These are phyloP conservation scores for Acrocephalus arundinaceus DNA, from an alignment of 2,113 vertebrate species.

Conservation along the genomic window DNA sequence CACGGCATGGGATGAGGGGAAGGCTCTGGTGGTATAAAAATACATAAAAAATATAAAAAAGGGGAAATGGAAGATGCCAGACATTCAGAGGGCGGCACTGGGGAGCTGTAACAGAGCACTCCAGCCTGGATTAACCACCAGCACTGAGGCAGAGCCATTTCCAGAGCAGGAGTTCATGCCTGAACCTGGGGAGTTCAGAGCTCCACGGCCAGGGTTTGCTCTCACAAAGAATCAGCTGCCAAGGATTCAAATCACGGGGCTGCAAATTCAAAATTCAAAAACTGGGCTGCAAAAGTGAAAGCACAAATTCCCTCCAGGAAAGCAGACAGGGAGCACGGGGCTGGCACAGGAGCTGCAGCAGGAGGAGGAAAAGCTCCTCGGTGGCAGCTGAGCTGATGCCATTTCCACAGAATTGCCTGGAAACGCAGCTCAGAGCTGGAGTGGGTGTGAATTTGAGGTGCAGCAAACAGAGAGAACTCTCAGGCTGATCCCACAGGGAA, in stretches of 20 bases:
- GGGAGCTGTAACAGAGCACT: neutral
- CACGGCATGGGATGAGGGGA: neutral
- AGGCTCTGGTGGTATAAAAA: neutral
- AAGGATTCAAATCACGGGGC: neutral
- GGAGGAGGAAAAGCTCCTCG: neutral
- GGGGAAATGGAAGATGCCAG: neutral
- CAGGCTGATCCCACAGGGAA: neutral
- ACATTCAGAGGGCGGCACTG: neutral
- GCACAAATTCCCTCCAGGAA: neutral
- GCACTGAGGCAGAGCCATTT: neutral
- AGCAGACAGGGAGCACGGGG: neutral
- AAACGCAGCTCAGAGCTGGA: neutral
- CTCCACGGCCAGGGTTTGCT: neutral
- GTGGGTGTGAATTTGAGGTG: neutral
- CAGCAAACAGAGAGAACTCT: neutral
- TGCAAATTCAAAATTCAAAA: neutral
- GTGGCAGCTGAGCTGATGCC: neutral
- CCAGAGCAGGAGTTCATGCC: neutral
- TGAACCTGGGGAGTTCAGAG: neutral
- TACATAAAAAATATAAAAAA: neutral
- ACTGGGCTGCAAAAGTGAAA: accelerated
- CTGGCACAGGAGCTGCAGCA: neutral
- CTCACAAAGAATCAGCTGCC: neutral
- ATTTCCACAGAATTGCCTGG: neutral
- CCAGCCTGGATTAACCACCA: neutral